Conservation (phyloP, 2,888 invertebrate species). For the Parasteatoda lunata region DNA sequence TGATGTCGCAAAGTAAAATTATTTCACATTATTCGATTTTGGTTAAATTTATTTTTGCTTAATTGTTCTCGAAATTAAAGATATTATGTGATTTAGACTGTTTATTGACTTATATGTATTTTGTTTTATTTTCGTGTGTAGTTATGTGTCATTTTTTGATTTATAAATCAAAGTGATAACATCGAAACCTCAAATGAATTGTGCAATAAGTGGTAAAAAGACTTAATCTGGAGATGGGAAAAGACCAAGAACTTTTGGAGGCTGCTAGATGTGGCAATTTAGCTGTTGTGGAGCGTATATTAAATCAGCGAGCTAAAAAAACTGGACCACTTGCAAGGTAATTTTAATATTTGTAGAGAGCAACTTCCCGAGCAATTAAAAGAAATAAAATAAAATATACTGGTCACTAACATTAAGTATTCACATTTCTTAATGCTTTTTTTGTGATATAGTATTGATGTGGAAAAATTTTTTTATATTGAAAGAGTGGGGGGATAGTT, state of each 20-base stretch:
- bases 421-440: not conserved
- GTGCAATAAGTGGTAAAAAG: too few relatives aligned
- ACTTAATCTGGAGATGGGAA: constrained; percentile 82
- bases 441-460: not conserved
- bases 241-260: constrained; percentile 96
- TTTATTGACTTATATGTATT: too few relatives aligned
- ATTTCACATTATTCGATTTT: too few relatives aligned
- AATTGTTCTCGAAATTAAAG: too few relatives aligned
- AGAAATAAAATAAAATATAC: not conserved
- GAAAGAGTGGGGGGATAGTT: not conserved
- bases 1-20: too few relatives aligned
- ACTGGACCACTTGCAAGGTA: constrained; percentile 69
- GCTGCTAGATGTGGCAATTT: constrained; percentile 94
- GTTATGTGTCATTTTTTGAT: too few relatives aligned
- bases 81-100: too few relatives aligned
- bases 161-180: too few relatives aligned
- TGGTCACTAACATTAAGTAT: not conserved
- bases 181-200: too few relatives aligned
- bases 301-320: constrained; percentile 70
- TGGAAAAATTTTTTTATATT: not conserved
- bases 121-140: too few relatives aligned
- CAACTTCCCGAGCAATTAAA: not conserved
- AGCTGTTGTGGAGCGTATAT: constrained; percentile 73
- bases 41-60: too few relatives aligned
- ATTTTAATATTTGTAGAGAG: not conserved